Percentiles rank a stretch among this genome's conserved stretches.
Conservation (phyloP, 2,113 vertebrate genomes). For the Perognathus longimembris region DNA sequence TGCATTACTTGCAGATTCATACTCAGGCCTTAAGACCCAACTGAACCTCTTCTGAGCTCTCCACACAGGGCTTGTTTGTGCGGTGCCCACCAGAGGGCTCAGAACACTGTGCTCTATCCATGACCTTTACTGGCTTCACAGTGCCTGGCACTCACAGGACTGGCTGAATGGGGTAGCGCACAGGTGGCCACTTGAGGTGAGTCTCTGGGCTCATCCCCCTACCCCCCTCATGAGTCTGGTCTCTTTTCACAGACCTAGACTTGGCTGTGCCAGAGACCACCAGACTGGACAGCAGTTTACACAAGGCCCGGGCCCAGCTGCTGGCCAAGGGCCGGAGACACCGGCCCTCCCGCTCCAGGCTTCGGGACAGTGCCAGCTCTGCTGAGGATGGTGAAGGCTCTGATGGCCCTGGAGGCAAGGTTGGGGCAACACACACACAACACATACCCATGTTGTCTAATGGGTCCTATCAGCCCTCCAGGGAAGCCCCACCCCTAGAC, state of each 20-base stretch:
- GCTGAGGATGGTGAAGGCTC: constrained; percentile 92
- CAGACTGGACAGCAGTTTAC: constrained; percentile 94
- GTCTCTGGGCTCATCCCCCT: background rate
- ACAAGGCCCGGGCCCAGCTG: constrained; percentile 93
- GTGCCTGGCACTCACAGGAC: rapidly evolving
- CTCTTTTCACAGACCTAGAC: constrained; percentile 89
- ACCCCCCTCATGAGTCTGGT: constrained; percentile 21
- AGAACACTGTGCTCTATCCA: background rate
- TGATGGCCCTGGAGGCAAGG: constrained; percentile 83
- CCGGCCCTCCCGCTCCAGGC: constrained; percentile 91
- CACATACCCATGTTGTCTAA: background rate
- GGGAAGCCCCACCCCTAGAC: background rate
- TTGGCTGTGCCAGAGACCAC: constrained; percentile 94
- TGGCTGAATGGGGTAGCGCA: background rate
- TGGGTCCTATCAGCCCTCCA: background rate
- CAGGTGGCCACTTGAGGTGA: background rate
- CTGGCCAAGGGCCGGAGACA: constrained; percentile 90
- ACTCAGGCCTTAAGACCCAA: background rate
- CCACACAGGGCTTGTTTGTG: background rate
- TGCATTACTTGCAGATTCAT: background rate
- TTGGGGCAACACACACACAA: constrained; percentile 39
- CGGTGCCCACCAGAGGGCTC: background rate
- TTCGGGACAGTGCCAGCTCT: constrained; percentile 93
- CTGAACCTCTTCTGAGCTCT: background rate
- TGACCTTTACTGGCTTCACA: no score